Conservation (phyloP, 2,888 invertebrate species). For the Campoletis raptor region DNA sequence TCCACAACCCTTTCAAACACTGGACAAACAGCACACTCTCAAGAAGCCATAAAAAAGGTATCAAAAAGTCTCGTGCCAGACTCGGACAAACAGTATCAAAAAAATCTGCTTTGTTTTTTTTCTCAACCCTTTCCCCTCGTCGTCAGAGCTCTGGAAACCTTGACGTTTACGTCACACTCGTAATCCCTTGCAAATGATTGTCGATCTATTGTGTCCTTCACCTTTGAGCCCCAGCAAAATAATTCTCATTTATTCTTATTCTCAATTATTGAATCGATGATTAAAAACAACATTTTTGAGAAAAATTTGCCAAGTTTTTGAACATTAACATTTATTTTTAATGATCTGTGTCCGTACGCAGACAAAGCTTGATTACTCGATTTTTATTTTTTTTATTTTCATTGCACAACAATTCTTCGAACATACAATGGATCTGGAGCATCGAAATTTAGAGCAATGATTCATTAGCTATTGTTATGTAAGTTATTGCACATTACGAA, state of each 20-base stretch:
- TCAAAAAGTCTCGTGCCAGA: conserved; percentile 36
- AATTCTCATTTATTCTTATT: no score
- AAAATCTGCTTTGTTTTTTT: conserved; percentile 3
- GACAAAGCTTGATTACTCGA: not conserved
- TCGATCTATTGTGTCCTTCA: conserved; percentile 28
- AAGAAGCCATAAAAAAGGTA: conserved; percentile 50
- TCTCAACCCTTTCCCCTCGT: not conserved
- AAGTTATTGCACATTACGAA: not conserved
- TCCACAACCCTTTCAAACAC: conserved; percentile 48
- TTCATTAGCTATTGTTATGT: conserved; percentile 28
- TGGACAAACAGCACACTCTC: conserved; percentile 35
- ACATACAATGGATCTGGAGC: conserved; percentile 13
- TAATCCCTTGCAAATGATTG: conserved; percentile 33
- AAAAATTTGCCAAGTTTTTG: not conserved
- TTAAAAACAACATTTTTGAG: not conserved
- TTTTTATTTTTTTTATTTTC: not conserved
- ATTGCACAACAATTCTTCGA: not conserved
- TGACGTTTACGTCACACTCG: conserved; percentile 20
- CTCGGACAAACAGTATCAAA: not conserved
- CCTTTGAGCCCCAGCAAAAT: conserved; percentile 9
- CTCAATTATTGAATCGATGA: rapidly evolving
- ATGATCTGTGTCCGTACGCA: not conserved
- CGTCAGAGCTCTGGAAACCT: conserved; percentile 31
- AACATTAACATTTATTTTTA: not conserved
- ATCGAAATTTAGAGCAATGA: conserved; percentile 4